A percentile compares a stretch with the other conserved stretches of the same genome.
phyloP scores from a whole-genome alignment of 2,113 vertebrate genomes.

The Erpornis zantholeuca region DNA sequence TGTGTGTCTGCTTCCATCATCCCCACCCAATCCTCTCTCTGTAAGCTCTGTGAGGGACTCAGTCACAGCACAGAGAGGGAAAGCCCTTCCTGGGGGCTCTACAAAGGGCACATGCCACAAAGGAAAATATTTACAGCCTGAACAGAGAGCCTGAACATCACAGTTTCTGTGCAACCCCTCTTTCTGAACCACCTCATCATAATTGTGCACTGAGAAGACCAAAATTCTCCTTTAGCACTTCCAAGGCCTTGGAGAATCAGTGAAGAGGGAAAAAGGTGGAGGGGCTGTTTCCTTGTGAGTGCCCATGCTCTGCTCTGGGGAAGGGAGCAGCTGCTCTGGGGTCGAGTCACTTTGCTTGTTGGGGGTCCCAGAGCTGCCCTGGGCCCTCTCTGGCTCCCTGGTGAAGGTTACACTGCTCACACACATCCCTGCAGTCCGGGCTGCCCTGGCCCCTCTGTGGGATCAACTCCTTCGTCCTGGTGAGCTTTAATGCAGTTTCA shows the following conservation, averaged over 20 bases:
- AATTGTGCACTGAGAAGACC: neutral
- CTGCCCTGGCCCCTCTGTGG: neutral
- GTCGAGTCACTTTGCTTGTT: fast-evolving
- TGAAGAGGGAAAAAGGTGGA: neutral
- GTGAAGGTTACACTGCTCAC: too few species aligned
- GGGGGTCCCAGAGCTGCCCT: neutral
- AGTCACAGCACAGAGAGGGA: neutral
- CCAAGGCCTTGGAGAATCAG: neutral
- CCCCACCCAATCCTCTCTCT: neutral
- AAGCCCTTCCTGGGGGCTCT: neutral
- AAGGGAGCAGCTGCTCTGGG: neutral
- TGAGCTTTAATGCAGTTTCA: neutral
- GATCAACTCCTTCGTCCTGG: neutral
- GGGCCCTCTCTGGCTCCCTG: neutral
- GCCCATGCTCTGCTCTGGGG: neutral
- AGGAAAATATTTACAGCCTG: neutral
- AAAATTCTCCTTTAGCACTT: neutral
- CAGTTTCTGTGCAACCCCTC: neutral
- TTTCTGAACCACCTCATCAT: neutral
- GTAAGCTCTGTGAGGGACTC: too few species aligned
- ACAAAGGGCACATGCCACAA: neutral
- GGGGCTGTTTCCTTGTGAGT: neutral
- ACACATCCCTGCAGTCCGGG: neutral
- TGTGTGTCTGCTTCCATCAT: neutral
- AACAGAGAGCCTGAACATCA: neutral